Evolutionary conservation across 2,888 invertebrate species (phyloP).

Genomic region (Aspidiotus rigidus): DNA sequence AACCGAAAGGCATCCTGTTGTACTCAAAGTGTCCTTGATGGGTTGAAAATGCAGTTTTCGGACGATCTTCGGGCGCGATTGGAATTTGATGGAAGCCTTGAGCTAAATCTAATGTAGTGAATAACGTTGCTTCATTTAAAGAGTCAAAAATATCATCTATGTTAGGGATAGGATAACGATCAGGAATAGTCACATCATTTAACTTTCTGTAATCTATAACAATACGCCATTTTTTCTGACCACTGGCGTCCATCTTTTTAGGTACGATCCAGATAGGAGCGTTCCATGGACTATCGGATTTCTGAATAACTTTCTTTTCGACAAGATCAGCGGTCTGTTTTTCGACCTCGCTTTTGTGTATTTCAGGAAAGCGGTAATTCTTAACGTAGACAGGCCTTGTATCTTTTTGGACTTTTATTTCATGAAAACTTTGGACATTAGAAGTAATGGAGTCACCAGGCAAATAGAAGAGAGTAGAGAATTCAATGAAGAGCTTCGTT

Average conservation of each 20-base stretch:
- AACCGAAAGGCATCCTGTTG: constrained; percentile 15
- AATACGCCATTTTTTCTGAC: constrained; percentile 40
- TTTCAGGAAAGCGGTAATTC: constrained; percentile 42
- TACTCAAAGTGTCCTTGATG: constrained; percentile 37
- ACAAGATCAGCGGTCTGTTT: constrained; percentile 40
- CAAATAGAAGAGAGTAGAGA: no score
- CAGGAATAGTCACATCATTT: constrained; percentile 35
- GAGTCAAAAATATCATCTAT: constrained; percentile 39
- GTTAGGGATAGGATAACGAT: constrained; percentile 36
- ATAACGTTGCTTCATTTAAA: constrained; percentile 38
- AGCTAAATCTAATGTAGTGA: constrained; percentile 39
- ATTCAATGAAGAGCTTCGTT: no score
- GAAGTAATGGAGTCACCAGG: no score
- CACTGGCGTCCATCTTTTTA: constrained; percentile 41
- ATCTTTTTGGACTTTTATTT: no score
- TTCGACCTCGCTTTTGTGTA: constrained; percentile 41
- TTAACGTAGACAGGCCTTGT: constrained; percentile 41
- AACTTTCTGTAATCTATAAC: constrained; percentile 40
- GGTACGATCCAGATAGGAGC: constrained; percentile 42
- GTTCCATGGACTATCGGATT: no score
- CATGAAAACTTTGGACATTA: no score
- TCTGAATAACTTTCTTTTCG: constrained; percentile 40
- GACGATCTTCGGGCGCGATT: constrained; percentile 21
- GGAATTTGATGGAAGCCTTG: constrained; percentile 39
- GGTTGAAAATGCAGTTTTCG: constrained; percentile 25